Evolutionary conservation across 2,113 vertebrate genomes (phyloP), one percentile per base, ranked within the genome.

Genomic region (Anthoscopus minutus): DNA sequence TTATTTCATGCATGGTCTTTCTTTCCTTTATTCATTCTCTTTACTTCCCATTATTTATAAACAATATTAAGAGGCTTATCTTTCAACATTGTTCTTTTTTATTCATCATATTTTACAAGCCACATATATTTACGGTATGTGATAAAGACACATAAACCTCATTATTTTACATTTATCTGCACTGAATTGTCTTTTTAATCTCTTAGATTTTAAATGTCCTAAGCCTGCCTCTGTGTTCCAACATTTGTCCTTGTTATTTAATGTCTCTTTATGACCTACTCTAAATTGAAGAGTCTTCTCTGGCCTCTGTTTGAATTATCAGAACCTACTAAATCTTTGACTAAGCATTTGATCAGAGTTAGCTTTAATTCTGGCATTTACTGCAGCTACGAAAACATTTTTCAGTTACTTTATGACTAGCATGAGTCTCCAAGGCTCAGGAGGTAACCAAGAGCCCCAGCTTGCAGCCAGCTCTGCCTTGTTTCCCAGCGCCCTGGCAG

Each of bases 1-100:
- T 96, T 98, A 98, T 97, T 97, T 97, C 88, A 92, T 76, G 93
- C 74, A 81, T 42, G 95, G 77, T 92, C 93, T 96, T 92, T 93
- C 71, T 86, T 91, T 96, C 77, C 96, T 82, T 91, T 87, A 86
- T 62, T 90, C 82, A 95, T 96, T 97, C 91, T 86, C 94, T 97
- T 96, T 94, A 88, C 78, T 97, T 91, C 90, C 96, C 88, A 86
- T 96, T 96, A 96, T 91, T 97, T 96, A 97, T 97, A 97, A 97
- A 97, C 96, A 97, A 97, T 96, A 93, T 70, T 86, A 83, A 89
- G 54, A 86, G 83, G 94, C 90, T 90, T 97, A 96, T 90, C 94
- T 97, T 97, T 96, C 89, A 95, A 92, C 88, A 91, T 66, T 50
- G 24, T 95, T 70, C 47, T 88, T 96, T 96, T 95, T 96, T 93